Evolutionary conservation across 2,113 vertebrate genomes (phyloP).

Genomic region (Pogona vitticeps): DNA sequence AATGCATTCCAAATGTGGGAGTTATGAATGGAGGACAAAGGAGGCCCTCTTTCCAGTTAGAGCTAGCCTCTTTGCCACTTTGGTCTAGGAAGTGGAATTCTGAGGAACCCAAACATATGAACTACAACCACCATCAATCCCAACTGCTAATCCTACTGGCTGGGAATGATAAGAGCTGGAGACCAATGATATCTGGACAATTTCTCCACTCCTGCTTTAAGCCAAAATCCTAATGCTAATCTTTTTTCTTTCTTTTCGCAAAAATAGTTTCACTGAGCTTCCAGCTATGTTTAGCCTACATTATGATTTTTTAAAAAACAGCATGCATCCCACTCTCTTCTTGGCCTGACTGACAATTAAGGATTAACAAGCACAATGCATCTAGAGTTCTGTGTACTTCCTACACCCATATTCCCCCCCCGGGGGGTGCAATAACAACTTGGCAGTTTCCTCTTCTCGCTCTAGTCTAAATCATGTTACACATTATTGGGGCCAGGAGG

Average conservation of each 20-base stretch:
- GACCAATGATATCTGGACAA: too few relatives aligned
- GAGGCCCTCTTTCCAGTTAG: not conserved
- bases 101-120: not conserved
- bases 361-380: not conserved
- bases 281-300: not conserved
- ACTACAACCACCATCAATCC: too few relatives aligned
- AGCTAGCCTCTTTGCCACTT: not conserved
- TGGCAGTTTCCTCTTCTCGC: not conserved
- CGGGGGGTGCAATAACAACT: not conserved
- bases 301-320: not conserved
- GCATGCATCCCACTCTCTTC: not conserved
- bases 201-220: too few relatives aligned
- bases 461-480: fast-evolving
- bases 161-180: too few relatives aligned
- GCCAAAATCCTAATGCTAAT: not conserved
- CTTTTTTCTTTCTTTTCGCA: not conserved
- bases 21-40: not conserved
- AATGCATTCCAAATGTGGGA: not conserved
- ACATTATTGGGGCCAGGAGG: not conserved
- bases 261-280: not conserved
- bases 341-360: not conserved
- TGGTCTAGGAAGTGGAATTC: not conserved
- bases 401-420: not conserved
- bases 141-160: too few relatives aligned
- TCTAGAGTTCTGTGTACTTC: not conserved